Conservation (phyloP, 2,888 invertebrate genomes). For the Acanthopleura granulata region DNA sequence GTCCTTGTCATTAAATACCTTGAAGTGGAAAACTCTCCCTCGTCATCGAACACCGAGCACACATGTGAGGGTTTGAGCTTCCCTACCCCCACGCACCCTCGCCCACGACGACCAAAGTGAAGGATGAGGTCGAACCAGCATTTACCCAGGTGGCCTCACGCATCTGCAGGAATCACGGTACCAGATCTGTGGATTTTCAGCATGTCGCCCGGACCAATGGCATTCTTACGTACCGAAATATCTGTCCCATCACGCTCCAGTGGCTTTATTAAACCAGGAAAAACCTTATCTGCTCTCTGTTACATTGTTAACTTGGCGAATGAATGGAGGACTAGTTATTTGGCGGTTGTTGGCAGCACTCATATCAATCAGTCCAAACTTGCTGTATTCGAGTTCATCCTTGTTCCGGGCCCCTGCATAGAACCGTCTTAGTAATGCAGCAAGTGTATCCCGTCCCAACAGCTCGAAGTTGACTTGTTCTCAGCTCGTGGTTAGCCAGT, state of each 20-base stretch:
- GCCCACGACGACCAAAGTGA: constrained; percentile 29
- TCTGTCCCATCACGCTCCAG: constrained; percentile 30
- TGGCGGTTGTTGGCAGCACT: constrained; percentile 26
- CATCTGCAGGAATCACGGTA: constrained; percentile 1
- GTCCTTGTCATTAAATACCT: constrained; percentile 27
- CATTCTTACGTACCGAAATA: constrained; percentile 23
- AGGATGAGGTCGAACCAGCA: constrained; percentile 26
- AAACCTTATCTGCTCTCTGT: constrained; percentile 28
- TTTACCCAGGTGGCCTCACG: constrained; percentile 27
- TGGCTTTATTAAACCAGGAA: constrained; percentile 24
- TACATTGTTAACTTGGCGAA: constrained; percentile 23
- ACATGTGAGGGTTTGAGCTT: background rate
- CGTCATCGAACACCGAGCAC: background rate
- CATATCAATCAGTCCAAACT: constrained; percentile 24
- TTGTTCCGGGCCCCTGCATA: constrained; percentile 24
- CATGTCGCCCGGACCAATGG: constrained; percentile 22
- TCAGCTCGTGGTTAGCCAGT: constrained; percentile 6
- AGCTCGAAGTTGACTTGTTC: constrained; percentile 17
- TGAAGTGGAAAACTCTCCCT: background rate
- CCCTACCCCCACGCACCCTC: constrained; percentile 22
- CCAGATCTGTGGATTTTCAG: constrained; percentile 8
- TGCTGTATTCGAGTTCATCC: constrained; percentile 26
- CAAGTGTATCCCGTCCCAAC: background rate
- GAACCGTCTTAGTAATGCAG: constrained; percentile 19
- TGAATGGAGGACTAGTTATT: constrained; percentile 23